A percentile compares a stretch with the other conserved stretches of the same genome.
Evolutionary conservation across 2,113 vertebrate species (phyloP).

Genomic region (Nipponia nippon): DNA sequence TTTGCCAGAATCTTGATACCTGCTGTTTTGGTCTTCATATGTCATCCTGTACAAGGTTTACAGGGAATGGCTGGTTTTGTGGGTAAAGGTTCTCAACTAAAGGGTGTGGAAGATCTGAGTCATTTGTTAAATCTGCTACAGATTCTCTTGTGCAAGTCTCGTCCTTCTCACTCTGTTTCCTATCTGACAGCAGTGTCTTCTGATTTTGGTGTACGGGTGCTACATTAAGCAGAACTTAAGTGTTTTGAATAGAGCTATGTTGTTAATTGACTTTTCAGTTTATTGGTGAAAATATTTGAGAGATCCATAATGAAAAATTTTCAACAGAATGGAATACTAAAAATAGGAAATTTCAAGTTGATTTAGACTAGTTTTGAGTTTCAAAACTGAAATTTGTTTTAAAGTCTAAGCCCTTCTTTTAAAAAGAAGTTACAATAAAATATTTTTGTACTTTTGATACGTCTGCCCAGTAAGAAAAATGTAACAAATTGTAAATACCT

Average conservation of each 20-base stretch:
- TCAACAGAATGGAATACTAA: not conserved
- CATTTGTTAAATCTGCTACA: not conserved
- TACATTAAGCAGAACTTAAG: not conserved
- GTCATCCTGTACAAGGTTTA: not conserved
- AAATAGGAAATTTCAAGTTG: not conserved
- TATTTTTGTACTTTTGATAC: not conserved
- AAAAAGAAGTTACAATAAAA: not conserved
- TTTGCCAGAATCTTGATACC: not conserved
- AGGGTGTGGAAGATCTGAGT: not conserved
- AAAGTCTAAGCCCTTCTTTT: not conserved
- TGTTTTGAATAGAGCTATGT: not conserved
- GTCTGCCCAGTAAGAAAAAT: not conserved
- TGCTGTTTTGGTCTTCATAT: not conserved
- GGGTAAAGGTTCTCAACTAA: not conserved
- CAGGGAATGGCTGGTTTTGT: not conserved
- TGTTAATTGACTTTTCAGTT: not conserved
- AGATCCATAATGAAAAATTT: not conserved
- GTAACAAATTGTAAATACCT: not conserved
- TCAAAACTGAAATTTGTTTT: not conserved
- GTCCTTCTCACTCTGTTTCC: not conserved
- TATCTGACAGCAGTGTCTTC: not conserved
- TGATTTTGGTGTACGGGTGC: not conserved
- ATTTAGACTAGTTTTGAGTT: not conserved
- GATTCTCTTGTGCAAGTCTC: not conserved
- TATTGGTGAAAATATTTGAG: not conserved